Conservation (phyloP, 2,797 vertebrate species). For the Lutra lutra region DNA sequence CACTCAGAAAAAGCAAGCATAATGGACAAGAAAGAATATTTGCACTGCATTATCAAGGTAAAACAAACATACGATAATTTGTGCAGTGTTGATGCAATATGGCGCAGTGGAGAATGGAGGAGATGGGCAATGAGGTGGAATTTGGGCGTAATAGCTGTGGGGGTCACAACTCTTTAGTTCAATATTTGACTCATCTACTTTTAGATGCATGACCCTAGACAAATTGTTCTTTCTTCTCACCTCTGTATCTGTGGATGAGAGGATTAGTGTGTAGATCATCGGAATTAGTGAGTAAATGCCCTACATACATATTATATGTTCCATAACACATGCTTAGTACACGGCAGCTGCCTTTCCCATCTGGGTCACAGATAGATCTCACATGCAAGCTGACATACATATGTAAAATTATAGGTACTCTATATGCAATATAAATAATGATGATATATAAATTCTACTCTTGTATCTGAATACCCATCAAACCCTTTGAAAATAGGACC, state of each 20-base stretch:
- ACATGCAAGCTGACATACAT: fast-evolving
- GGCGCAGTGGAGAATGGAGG: not conserved
- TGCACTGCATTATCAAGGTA: not conserved
- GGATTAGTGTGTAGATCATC: not conserved
- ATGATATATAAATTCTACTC: not conserved
- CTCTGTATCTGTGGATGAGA: not conserved
- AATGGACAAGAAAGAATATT: not conserved
- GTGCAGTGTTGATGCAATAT: not conserved
- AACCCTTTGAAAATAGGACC: not conserved
- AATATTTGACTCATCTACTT: not conserved
- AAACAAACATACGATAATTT: not conserved
- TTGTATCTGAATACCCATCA: not conserved
- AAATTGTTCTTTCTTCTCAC: not conserved
- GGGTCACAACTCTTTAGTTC: not conserved
- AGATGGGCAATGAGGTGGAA: not conserved
- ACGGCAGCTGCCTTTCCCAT: not conserved
- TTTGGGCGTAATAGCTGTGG: not conserved
- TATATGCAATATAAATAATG: not conserved
- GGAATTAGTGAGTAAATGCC: not conserved
- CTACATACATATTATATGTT: not conserved
- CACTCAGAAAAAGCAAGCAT: not conserved
- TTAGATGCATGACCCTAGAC: not conserved
- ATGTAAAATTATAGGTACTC: not conserved
- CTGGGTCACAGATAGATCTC: not conserved
- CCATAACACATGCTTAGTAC: not conserved